Evolutionary conservation across 1,140 invertebrate genomes (phyloP), one percentile per base, ranked within the genome.

Genomic region (Bombus breviceps): DNA sequence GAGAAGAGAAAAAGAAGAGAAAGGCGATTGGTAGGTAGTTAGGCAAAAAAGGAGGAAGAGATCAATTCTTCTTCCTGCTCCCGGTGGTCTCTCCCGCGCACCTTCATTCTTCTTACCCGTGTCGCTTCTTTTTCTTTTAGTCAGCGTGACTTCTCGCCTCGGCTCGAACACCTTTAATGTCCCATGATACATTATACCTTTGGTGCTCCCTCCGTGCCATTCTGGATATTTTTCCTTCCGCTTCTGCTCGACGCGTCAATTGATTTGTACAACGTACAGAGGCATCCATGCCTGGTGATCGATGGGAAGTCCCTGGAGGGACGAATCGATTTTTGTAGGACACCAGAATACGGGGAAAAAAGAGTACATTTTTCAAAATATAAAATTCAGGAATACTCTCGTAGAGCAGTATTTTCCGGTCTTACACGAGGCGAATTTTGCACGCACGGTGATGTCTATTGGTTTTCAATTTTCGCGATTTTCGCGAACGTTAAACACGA

Each of bases 391-490:
- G 18, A 53, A 53, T 22, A 18, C 18, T 2, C 18, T 53, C 18
- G 47, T 18, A 53, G 47, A 53, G 47, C 47, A 22, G 47, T 53
- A 53, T 53, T 53, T 53, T 53, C 18, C 47, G 18, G 47, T 53
- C 47, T 53, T 53, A 22, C 47, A 53, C 47, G 15, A 0, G 1
- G 3, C 6, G 64, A 57, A 80, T 71, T 53, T 68, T 34, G 41
- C 39, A 28, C 32, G 32, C 41, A n/a, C n/a, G 2, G 10, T 22
- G 77, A 79, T 79, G 77, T 47, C 43, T 79, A 79, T 79, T 41
- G 62, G n/a, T 66, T 78, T 78, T 43, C 64, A 66, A 78, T 68
- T 79, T 79, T 39, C 77, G n/a, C 62, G 12, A 78, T 25, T 39
- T 64, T 64, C 59, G 62, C 39, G 59, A 64, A 64, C 76, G 77